Conservation (phyloP, 2,888 invertebrate genomes). For the Liopterus haemorrhoidalis region DNA sequence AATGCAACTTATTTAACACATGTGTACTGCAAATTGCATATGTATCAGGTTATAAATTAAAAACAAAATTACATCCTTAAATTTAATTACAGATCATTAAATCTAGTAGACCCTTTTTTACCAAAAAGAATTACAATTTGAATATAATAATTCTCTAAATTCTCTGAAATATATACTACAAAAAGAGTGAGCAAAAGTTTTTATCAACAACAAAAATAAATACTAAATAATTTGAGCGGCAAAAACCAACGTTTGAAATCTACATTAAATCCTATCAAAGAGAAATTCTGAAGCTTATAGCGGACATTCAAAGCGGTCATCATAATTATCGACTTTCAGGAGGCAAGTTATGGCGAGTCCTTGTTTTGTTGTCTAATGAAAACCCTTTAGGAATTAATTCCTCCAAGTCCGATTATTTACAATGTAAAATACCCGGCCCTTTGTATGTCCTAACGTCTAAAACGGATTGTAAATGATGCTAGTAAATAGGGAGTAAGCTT, state of each 20-base stretch:
- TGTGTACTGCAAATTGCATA: too few species aligned
- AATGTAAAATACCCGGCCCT: conserved; percentile 4
- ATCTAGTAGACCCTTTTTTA: too few species aligned
- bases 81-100: too few species aligned
- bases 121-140: too few species aligned
- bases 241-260: conserved; percentile 19
- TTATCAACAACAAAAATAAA: conserved; percentile 12
- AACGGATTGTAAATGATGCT: too few species aligned
- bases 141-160: too few species aligned
- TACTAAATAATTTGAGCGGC: conserved; percentile 9
- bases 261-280: conserved; percentile 23
- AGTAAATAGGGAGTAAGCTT: conserved; percentile 78
- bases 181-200: too few species aligned
- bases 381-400: conserved; percentile 20
- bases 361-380: conserved; percentile 21
- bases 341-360: conserved; percentile 13
- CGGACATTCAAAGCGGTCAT: conserved; percentile 17
- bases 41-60: too few species aligned
- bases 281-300: conserved; percentile 19
- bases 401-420: conserved; percentile 22
- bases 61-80: too few species aligned
- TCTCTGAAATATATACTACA: too few species aligned
- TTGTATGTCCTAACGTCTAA: too few species aligned
- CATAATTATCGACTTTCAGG: conserved; percentile 16
- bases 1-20: too few species aligned